Conservation (phyloP, 2,113 vertebrate genomes). For the Dendropsophus ebraccatus region DNA sequence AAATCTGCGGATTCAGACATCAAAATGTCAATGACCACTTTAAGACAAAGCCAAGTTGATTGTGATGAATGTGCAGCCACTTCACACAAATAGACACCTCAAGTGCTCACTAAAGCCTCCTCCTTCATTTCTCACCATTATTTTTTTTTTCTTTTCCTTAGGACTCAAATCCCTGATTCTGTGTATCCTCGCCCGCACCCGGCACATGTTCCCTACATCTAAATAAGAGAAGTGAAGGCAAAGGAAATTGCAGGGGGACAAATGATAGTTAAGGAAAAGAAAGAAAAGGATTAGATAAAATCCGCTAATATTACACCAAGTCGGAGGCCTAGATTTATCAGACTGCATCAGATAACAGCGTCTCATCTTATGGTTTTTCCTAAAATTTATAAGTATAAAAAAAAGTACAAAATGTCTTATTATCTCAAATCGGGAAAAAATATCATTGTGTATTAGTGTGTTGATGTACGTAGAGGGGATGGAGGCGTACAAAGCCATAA, state of each 20-base stretch:
- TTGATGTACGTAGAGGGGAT: too few relatives aligned
- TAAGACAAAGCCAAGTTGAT: too few relatives aligned
- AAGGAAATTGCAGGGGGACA: constrained; percentile 1
- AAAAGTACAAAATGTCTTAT: too few relatives aligned
- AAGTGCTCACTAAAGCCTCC: background rate
- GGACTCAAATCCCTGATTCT: background rate
- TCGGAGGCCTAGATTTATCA: constrained; percentile 52
- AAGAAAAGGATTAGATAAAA: constrained; percentile 53
- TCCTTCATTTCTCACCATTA: background rate
- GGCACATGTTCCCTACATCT: background rate
- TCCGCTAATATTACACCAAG: constrained; percentile 32
- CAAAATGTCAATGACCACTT: too few relatives aligned
- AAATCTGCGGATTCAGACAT: too few relatives aligned
- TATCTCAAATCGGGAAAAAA: too few relatives aligned
- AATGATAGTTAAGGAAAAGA: constrained; percentile 6
- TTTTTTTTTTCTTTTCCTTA: background rate
- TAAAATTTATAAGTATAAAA: background rate
- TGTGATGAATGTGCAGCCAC: background rate
- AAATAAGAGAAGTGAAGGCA: background rate
- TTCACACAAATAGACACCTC: background rate
- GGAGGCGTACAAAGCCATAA: too few relatives aligned
- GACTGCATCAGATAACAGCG: constrained; percentile 27
- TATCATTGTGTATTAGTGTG: too few relatives aligned
- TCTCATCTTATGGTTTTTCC: background rate
- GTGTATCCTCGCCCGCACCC: background rate